Evolutionary conservation across 2,113 vertebrate genomes (phyloP), one percentile per base, ranked within the genome.

Genomic region (Oxyura jamaicensis): DNA sequence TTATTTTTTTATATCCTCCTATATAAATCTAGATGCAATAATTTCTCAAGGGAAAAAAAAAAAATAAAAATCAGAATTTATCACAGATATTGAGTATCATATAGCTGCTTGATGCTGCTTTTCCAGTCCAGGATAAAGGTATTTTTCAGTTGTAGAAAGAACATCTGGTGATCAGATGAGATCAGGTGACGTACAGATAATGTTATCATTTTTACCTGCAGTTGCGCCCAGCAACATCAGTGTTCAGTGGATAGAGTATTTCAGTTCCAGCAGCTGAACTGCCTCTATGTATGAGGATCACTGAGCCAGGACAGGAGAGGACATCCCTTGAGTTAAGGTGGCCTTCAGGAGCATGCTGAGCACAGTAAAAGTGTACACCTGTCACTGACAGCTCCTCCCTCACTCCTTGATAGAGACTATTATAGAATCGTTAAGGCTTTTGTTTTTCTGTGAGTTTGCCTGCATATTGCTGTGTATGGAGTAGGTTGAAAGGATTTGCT

Each of bases 41-140:
- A 46, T 83, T 90, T 75, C 8, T 84, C 29, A 72, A 74, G 7
- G 6, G 48, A 25, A 59, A 69, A 82, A 55, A 50, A 35, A 8
- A 0, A 16, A n/a, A n/a, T n/a, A n/a, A 52, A 52, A 25, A 39
- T 0, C 6, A 26, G 3, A 1, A 16, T 76, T 60, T 72, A 41
- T 20, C 66, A 7, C 28, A 55, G 22, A 83, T 48, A 22, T 25
- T 39, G 55, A 60, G 18, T 76, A 72, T 7, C 28, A 36, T 39
- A 29, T 46, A 76, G 15, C 12, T 88, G 48, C 20, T 41, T 88
- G 83, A 48, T 65, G 42, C 35, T 86, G 14, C 13, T 73, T 48
- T 88, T 77, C 44, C n/a, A 81, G 1, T 41, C 21, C 26, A 66
- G 15, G 28, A 25, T 79, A 74, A 79, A 59, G 5, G 48, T 36